These are phyloP conservation scores for Phacellophora camtschatica DNA, from an alignment of 30 jellyfish, hydroid and myxozoan genomes.

Conservation along the genomic window DNA sequence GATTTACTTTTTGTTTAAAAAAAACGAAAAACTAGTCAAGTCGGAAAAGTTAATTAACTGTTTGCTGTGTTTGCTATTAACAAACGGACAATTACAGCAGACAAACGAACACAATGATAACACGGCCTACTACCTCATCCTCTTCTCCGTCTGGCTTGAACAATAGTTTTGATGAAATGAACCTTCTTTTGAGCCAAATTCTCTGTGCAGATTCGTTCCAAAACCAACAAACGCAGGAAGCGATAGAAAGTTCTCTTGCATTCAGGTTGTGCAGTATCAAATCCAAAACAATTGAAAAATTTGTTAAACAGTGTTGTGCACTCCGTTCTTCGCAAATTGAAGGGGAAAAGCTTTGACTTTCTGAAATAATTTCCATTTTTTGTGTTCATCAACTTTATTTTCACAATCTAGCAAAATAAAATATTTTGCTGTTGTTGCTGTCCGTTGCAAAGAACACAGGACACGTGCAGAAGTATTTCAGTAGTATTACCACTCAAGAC, in stretches of 20 bases:
- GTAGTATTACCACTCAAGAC: no score
- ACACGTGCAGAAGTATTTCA: no score
- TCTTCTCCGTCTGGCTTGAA: slow-evolving; percentile 19
- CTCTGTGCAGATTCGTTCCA: slow-evolving; percentile 54
- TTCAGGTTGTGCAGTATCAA: not conserved
- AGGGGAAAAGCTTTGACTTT: not conserved
- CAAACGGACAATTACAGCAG: no score
- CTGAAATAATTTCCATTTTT: not conserved
- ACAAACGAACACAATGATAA: no score
- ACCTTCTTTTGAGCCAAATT: slow-evolving; percentile 2
- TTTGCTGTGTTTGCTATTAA: no score
- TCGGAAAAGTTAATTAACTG: no score
- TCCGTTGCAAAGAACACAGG: no score
- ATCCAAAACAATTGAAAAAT: slow-evolving; percentile 28
- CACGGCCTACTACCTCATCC: not conserved
- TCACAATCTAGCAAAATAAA: no score
- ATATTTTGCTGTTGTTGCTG: no score
- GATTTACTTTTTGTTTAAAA: no score
- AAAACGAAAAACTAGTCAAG: no score
- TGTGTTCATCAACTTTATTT: no score
- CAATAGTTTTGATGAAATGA: not conserved
- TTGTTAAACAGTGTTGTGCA: slow-evolving; percentile 28
- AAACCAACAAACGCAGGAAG: slow-evolving; percentile 59
- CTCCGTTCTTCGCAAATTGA: not conserved
- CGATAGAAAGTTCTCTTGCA: slow-evolving; percentile 28